Conservation (phyloP, 2,113 vertebrate species). For the Hyperopisus bebe region DNA sequence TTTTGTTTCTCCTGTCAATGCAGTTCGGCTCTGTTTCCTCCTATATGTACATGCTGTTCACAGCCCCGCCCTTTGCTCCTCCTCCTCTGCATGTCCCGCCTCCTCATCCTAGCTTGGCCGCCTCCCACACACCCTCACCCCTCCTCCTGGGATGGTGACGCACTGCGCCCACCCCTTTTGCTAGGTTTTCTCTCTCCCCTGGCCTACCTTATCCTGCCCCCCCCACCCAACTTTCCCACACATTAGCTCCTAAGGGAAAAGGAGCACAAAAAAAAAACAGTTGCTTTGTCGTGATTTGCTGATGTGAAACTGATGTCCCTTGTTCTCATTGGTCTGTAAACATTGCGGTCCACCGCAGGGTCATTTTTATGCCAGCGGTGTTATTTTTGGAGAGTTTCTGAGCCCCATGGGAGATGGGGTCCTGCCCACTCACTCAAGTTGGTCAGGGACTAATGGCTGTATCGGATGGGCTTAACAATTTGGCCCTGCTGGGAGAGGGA, state of each 20-base stretch:
- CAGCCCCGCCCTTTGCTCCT: background rate
- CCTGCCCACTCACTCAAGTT: background rate
- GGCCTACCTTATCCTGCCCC: background rate
- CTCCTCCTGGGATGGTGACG: background rate
- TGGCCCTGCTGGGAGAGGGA: background rate
- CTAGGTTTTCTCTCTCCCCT: background rate
- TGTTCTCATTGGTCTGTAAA: background rate
- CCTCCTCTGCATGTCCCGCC: slow-evolving; percentile 7
- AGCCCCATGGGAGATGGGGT: background rate
- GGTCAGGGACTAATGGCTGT: background rate
- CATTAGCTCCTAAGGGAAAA: background rate
- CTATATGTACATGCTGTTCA: slow-evolving; percentile 13
- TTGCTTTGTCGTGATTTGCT: background rate
- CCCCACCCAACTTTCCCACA: background rate
- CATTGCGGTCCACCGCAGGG: background rate
- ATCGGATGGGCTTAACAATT: background rate
- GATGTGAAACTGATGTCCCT: background rate
- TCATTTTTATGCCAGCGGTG: background rate
- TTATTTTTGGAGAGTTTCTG: background rate
- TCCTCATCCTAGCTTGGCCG: background rate
- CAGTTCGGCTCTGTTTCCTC: slow-evolving; percentile 29
- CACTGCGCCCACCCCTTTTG: background rate
- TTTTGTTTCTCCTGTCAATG: slow-evolving; percentile 29
- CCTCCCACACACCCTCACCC: background rate
- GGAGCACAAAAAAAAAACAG: background rate